Evolutionary conservation across 1,140 invertebrate species (phyloP).

Genomic region (Temnothorax longispinosus): DNA sequence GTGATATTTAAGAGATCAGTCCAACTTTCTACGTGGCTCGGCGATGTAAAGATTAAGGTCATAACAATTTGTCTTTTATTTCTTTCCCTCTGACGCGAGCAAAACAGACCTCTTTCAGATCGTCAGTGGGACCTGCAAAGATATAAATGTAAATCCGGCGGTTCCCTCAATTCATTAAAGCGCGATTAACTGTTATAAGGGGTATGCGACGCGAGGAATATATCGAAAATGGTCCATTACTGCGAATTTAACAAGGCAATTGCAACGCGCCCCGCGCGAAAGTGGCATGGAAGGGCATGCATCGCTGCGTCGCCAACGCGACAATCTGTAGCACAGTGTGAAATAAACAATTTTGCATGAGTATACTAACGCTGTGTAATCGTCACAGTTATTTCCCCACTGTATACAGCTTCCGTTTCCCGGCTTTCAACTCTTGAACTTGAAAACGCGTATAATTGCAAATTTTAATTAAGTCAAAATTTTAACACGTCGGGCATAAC

Average conservation of each 20-base stretch:
- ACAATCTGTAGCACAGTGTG: background rate
- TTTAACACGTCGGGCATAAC: background rate
- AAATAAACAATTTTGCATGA: conserved; percentile 5
- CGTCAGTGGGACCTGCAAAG: conserved; percentile 3
- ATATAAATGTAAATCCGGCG: conserved; percentile 64
- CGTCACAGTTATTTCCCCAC: background rate
- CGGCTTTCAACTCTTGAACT: background rate
- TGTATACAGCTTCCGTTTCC: background rate
- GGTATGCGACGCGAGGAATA: conserved; percentile 54
- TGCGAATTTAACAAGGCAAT: conserved; percentile 45
- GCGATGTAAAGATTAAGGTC: conserved; percentile 7
- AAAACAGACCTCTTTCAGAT: conserved; percentile 30
- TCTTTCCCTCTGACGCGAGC: background rate
- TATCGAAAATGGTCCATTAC: conserved; percentile 52
- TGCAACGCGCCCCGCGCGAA: background rate
- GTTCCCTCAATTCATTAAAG: conserved; percentile 74
- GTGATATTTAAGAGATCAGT: background rate
- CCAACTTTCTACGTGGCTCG: background rate
- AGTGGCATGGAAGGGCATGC: conserved; percentile 8
- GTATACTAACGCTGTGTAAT: background rate
- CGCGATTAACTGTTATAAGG: conserved; percentile 71
- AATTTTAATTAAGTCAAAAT: background rate
- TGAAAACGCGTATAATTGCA: background rate
- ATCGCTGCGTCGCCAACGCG: background rate
- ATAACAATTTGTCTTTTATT: background rate